Evolutionary conservation across 1,140 invertebrate genomes (phyloP).

Genomic region (Formica selysi): DNA sequence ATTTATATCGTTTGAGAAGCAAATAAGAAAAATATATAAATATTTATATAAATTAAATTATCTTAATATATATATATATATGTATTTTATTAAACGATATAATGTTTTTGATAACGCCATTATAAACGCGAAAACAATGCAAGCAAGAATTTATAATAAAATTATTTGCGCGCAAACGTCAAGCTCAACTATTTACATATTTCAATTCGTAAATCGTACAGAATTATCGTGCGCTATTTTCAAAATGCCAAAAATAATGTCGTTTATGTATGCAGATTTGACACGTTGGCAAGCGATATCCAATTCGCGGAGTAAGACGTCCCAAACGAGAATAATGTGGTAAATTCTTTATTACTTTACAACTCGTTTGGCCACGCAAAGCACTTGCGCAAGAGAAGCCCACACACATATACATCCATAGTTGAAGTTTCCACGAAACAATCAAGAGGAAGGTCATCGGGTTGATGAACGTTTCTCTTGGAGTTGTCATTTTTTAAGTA

Average conservation of each 20-base stretch:
- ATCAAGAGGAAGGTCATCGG: conserved; percentile 67
- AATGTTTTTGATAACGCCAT: too few relatives aligned
- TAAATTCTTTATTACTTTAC: conserved; percentile 27
- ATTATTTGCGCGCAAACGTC: background rate
- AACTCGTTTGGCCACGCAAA: conserved; percentile 1
- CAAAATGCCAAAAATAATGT: conserved; percentile 34
- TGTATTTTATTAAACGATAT: background rate
- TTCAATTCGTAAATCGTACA: background rate
- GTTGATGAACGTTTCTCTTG: conserved; percentile 68
- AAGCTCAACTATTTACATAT: background rate
- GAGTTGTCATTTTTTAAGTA: background rate
- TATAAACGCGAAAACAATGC: background rate
- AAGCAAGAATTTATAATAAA: background rate
- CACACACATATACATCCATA: conserved; percentile 29
- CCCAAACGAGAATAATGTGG: background rate
- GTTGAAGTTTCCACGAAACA: conserved; percentile 36
- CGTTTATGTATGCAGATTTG: background rate
- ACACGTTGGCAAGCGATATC: conserved; percentile 20
- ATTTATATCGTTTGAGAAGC: background rate
- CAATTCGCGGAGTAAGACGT: conserved; percentile 12
- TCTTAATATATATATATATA: background rate
- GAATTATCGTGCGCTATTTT: background rate
- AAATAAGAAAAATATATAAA: background rate
- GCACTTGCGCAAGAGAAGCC: conserved; percentile 62
- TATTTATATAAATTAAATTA: too few relatives aligned